A percentile compares a stretch with the other conserved stretches of the same genome.
Evolutionary conservation across 2,797 vertebrate species (phyloP).

Genomic region (Diceros bicornis): DNA sequence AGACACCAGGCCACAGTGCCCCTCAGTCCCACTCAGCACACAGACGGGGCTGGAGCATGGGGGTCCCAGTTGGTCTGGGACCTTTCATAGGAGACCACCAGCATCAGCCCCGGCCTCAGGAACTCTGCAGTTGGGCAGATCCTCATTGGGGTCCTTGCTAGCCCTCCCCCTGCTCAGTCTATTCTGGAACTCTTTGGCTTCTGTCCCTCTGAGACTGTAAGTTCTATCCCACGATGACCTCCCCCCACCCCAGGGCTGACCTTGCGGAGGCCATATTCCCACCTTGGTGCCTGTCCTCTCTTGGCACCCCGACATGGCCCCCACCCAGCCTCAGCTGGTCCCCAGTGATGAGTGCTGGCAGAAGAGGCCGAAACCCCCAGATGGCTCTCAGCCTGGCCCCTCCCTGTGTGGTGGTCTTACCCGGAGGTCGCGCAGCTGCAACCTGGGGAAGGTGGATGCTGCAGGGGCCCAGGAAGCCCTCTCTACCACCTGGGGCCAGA

Average conservation of each 20-base stretch:
- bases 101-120: not conserved
- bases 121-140: not conserved
- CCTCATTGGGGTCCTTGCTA: not conserved
- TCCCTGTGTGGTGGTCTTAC: not conserved
- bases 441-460: not conserved
- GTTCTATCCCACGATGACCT: not conserved
- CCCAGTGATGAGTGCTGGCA: not conserved
- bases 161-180: not conserved
- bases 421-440: not conserved
- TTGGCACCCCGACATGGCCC: not conserved
- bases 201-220: not conserved
- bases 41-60: not conserved
- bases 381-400: not conserved
- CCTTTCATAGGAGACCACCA: not conserved
- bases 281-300: not conserved
- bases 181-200: not conserved
- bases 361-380: not conserved
- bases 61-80: too few relatives aligned
- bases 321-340: not conserved
- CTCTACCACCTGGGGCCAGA: not conserved
- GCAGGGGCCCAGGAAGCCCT: not conserved
- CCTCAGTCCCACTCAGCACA: not conserved
- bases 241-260: not conserved
- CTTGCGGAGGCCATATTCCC: not conserved
- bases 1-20: not conserved